phyloP scores from a whole-genome alignment of 2,797 vertebrate genomes.

The Serranus cabrilla region DNA sequence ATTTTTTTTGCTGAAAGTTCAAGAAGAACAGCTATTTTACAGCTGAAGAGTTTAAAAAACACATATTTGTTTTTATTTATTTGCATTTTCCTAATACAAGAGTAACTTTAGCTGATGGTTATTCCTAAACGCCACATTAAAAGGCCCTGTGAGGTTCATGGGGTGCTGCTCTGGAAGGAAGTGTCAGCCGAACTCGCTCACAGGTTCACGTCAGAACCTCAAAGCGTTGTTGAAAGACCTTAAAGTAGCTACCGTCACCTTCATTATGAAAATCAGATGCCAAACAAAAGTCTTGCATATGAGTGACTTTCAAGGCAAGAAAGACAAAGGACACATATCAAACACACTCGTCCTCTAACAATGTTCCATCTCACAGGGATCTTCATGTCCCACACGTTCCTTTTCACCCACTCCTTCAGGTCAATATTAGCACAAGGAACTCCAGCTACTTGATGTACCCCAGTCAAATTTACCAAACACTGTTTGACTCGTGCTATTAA shows the following conservation, averaged over 20 bases:
- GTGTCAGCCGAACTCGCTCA: constrained; percentile 19
- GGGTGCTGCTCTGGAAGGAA: neutral
- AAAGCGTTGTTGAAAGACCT: constrained; percentile 31
- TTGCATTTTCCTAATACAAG: too few species aligned
- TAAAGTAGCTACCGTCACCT: constrained; percentile 32
- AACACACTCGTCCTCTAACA: constrained; percentile 63
- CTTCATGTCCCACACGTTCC: constrained; percentile 61
- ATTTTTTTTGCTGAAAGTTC: too few species aligned
- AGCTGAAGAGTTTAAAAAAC: too few species aligned
- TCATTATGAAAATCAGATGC: constrained; percentile 73
- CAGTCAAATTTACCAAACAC: constrained; percentile 80
- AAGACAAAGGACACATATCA: constrained; percentile 73
- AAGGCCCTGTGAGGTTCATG: neutral
- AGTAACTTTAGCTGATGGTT: neutral
- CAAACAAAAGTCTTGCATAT: constrained; percentile 52
- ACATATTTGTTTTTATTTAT: too few species aligned
- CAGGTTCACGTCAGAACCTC: constrained; percentile 18
- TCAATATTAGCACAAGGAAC: constrained; percentile 82
- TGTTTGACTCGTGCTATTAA: constrained; percentile 76
- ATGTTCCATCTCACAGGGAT: constrained; percentile 60
- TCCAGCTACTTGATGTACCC: constrained; percentile 75
- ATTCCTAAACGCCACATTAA: neutral
- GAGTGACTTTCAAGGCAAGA: constrained; percentile 67
- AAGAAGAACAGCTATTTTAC: too few species aligned
- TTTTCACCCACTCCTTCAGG: constrained; percentile 65